Conservation (phyloP, 2,113 vertebrate genomes). For the Lanius ludovicianus region DNA sequence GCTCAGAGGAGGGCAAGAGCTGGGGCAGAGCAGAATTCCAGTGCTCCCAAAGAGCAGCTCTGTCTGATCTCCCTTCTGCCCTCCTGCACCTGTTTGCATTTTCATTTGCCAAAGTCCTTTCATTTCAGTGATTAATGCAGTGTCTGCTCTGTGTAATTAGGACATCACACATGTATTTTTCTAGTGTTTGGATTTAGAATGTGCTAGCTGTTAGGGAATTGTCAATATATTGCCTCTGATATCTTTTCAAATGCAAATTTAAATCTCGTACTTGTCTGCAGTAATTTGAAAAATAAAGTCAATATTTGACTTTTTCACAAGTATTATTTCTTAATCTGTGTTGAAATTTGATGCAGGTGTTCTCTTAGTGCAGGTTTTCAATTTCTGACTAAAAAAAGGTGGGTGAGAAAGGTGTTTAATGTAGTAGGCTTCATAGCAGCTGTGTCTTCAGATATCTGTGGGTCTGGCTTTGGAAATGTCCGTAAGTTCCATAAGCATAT, state of each 20-base stretch:
- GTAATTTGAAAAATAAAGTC: slow-evolving; percentile 39
- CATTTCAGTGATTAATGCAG: not conserved
- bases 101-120: not conserved
- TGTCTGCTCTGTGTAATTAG: not conserved
- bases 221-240: not conserved
- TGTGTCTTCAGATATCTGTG: not conserved
- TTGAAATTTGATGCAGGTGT: not conserved
- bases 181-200: not conserved
- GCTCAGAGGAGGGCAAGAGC: not conserved
- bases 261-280: not conserved
- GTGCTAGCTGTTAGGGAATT: not conserved
- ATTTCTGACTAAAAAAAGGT: not conserved
- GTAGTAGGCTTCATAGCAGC: not conserved
- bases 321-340: not conserved
- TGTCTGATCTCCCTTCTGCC: not conserved
- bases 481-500: not conserved
- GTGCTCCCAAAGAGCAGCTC: not conserved
- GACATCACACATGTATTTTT: not conserved
- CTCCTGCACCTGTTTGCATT: not conserved
- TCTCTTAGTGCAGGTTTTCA: not conserved
- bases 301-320: slow-evolving; percentile 12
- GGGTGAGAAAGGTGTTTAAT: slow-evolving; percentile 6
- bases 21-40: not conserved
- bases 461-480: not conserved
- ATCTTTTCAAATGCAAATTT: not conserved